These are phyloP conservation scores for Lemur catta DNA, from an alignment of 2,797 vertebrate genomes.

Conservation along the genomic window DNA sequence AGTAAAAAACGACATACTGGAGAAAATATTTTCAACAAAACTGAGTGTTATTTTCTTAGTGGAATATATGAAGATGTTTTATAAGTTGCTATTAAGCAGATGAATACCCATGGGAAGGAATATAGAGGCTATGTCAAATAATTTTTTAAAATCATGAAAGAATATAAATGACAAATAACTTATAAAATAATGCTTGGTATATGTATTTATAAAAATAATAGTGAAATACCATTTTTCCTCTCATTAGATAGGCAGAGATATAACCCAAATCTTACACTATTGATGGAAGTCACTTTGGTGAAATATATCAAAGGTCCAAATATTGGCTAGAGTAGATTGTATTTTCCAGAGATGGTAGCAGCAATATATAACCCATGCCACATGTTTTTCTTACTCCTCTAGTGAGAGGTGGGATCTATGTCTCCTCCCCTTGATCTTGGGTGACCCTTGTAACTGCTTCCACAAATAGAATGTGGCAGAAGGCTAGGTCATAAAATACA, in stretches of 20 bases:
- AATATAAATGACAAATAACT: background rate
- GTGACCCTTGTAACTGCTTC: background rate
- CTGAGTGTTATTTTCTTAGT: background rate
- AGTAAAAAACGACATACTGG: background rate
- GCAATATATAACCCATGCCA: background rate
- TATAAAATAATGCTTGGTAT: background rate
- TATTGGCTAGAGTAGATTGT: background rate
- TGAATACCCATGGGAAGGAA: background rate
- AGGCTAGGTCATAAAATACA: background rate
- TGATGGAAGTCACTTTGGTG: background rate
- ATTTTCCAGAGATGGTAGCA: background rate
- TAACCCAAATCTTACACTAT: background rate
- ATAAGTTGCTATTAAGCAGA: background rate
- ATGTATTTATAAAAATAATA: conserved; percentile 11
- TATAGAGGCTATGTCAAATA: background rate
- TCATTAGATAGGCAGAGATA: background rate
- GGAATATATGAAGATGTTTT: background rate
- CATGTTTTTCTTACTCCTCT: background rate
- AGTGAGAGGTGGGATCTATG: background rate
- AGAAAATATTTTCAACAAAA: background rate
- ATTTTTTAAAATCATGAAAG: background rate
- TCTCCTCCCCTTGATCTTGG: background rate
- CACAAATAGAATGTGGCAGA: background rate
- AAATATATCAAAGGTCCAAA: background rate
- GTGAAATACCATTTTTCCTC: background rate